Conservation (phyloP, 2,888 invertebrate genomes). For the Adelphocoris suturalis region DNA sequence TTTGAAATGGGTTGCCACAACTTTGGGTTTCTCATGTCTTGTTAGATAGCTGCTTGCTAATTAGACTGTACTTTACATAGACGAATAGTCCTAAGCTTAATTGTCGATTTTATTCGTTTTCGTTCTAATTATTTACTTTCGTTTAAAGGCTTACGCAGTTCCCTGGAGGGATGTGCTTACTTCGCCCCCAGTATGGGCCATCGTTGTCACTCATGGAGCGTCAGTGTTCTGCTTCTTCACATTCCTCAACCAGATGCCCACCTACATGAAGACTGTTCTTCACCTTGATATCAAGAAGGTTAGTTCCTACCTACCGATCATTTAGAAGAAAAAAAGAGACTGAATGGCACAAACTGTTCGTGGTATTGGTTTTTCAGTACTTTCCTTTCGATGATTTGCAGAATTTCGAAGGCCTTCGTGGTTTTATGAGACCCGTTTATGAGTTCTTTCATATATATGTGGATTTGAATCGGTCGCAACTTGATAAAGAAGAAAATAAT, state of each 20-base stretch:
- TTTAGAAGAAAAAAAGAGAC: not conserved
- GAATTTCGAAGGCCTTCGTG: too few species aligned
- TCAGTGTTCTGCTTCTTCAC: constrained; percentile 94
- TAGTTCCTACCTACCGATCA: constrained; percentile 74
- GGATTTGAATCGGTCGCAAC: too few species aligned
- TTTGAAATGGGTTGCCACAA: too few species aligned
- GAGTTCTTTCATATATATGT: too few species aligned
- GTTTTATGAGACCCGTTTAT: too few species aligned
- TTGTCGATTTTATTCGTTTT: too few species aligned
- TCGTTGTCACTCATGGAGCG: constrained; percentile 89
- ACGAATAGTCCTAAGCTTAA: too few species aligned
- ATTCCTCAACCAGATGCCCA: constrained; percentile 91
- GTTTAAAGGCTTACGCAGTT: constrained; percentile 81
- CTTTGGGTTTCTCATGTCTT: too few species aligned
- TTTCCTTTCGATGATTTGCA: not conserved
- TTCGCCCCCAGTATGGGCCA: constrained; percentile 91
- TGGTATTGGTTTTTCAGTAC: constrained; percentile 73
- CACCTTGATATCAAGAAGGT: constrained; percentile 88
- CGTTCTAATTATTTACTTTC: too few species aligned
- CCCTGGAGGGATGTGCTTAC: constrained; percentile 87
- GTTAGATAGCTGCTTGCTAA: too few species aligned
- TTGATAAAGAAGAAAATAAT: too few species aligned
- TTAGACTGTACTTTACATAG: too few species aligned
- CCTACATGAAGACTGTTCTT: constrained; percentile 90
- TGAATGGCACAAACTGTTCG: not conserved